phyloP scores from a whole-genome alignment of 1,140 invertebrate genomes.

The Eriocheir sinensis region DNA sequence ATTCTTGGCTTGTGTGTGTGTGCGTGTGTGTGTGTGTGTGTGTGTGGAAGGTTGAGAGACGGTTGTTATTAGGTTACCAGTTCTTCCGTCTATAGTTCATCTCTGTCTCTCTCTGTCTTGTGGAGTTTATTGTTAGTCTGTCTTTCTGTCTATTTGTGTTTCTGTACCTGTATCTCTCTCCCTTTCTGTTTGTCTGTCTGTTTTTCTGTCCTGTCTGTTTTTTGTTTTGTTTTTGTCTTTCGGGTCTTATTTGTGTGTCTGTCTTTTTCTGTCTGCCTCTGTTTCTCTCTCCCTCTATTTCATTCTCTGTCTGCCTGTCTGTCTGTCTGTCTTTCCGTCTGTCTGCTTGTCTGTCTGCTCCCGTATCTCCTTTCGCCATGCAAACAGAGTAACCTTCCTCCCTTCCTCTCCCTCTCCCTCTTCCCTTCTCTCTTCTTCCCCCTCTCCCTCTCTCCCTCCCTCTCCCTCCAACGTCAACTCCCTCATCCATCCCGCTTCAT shows the following conservation, averaged over 20 bases:
- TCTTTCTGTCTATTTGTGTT: too few relatives aligned
- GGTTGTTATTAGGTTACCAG: too few relatives aligned
- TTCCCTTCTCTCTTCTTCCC: background rate
- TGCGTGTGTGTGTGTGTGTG: background rate
- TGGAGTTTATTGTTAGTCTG: too few relatives aligned
- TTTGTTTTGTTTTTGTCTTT: background rate
- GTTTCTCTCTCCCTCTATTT: background rate
- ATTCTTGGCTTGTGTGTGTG: slow-evolving; percentile 6
- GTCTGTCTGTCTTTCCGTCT: background rate
- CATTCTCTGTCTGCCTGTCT: background rate
- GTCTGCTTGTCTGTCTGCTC: background rate
- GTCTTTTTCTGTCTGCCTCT: background rate
- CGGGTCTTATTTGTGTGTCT: background rate
- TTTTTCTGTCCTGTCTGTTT: too few relatives aligned
- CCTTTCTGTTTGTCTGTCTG: too few relatives aligned
- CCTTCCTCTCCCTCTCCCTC: background rate
- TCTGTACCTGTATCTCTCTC: too few relatives aligned
- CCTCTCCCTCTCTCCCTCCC: background rate
- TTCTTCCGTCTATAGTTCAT: too few relatives aligned
- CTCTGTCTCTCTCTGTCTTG: too few relatives aligned
- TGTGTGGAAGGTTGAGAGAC: too few relatives aligned
- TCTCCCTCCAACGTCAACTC: background rate
- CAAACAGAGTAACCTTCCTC: background rate
- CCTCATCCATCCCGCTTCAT: background rate
- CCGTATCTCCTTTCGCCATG: background rate